Conservation (phyloP, 2,797 vertebrate species). For the Eremophila alpestris region DNA sequence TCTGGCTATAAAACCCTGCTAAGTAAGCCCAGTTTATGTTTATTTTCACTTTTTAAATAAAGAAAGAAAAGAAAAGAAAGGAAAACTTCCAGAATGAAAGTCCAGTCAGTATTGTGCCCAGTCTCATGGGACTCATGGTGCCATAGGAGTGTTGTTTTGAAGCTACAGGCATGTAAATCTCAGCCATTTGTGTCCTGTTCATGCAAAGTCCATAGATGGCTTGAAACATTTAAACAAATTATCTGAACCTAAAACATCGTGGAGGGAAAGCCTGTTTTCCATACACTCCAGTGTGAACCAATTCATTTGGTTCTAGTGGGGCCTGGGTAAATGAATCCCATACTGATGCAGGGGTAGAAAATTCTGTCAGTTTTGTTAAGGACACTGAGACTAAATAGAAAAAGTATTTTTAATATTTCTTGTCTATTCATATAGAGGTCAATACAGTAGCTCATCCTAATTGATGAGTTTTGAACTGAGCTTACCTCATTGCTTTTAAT, state of each 20-base stretch:
- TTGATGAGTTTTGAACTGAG: neutral
- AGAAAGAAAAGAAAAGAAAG: no score
- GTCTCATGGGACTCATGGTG: neutral
- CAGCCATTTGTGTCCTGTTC: neutral
- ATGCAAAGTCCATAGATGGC: neutral
- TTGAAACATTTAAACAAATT: neutral
- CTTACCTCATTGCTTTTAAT: neutral
- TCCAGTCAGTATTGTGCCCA: neutral
- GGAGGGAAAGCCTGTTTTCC: neutral
- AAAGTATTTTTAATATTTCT: neutral
- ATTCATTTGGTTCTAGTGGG: neutral
- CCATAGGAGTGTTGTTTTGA: neutral
- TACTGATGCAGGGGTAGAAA: neutral
- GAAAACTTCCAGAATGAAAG: neutral
- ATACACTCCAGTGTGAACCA: neutral
- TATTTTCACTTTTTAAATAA: neutral
- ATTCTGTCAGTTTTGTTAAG: neutral
- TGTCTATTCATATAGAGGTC: neutral
- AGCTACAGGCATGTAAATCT: neutral
- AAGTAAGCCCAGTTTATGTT: neutral
- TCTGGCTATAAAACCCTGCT: neutral
- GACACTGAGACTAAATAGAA: neutral
- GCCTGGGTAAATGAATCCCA: neutral
- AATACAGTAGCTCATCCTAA: neutral
- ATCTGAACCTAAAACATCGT: neutral